Evolutionary conservation across 2,888 invertebrate genomes (phyloP).

Genomic region (Timema podura): DNA sequence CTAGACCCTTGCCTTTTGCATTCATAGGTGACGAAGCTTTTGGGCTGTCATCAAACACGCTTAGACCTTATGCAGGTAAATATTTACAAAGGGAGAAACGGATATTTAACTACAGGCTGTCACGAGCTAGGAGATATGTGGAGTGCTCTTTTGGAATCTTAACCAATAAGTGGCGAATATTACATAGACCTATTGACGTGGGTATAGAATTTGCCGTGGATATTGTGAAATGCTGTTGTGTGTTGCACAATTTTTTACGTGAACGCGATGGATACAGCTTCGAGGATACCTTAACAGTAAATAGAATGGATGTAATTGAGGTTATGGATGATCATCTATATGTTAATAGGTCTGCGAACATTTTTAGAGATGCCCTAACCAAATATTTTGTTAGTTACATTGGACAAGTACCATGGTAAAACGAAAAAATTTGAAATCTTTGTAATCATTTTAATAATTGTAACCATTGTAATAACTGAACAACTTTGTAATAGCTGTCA

Average conservation of each 20-base stretch:
- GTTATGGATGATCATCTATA: neutral
- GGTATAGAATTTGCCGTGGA: conserved; percentile 5
- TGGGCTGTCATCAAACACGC: conserved; percentile 4
- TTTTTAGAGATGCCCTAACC: conserved; percentile 6
- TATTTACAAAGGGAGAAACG: neutral
- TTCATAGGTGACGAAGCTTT: conserved; percentile 8
- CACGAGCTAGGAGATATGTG: neutral
- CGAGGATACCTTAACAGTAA: conserved; percentile 5
- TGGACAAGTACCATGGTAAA: conserved; percentile 12
- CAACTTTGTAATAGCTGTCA: too few species aligned
- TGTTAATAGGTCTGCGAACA: neutral
- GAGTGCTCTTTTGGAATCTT: conserved; percentile 16
- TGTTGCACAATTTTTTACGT: conserved; percentile 11
- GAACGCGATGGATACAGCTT: conserved; percentile 6
- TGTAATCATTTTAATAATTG: too few species aligned
- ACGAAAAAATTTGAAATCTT: neutral
- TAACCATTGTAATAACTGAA: too few species aligned
- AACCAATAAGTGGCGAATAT: conserved; percentile 13
- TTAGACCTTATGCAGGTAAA: conserved; percentile 3
- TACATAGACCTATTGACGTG: conserved; percentile 6
- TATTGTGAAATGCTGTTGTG: conserved; percentile 13
- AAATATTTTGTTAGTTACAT: conserved; percentile 8
- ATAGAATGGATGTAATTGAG: neutral
- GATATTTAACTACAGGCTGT: neutral
- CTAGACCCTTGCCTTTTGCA: conserved; percentile 5